phyloP scores from a whole-genome alignment of 2,888 invertebrate species.

The Spilarctia lutea region DNA sequence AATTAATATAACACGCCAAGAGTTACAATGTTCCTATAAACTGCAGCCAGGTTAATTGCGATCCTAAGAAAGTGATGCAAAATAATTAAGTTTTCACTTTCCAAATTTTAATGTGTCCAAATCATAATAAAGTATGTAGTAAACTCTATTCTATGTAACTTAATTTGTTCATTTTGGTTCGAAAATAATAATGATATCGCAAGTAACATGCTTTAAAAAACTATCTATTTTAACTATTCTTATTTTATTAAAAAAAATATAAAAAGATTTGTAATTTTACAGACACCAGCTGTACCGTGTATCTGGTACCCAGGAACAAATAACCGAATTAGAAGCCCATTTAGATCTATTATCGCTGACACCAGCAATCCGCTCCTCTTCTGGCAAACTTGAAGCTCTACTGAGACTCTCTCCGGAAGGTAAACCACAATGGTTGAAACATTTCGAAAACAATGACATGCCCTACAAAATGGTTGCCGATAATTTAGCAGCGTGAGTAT shows the following conservation, averaged over 20 bases:
- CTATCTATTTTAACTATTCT: too few relatives aligned
- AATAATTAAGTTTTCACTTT: too few relatives aligned
- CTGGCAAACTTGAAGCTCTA: conserved; percentile 69
- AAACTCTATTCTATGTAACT: too few relatives aligned
- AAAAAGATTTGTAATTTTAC: conserved; percentile 23
- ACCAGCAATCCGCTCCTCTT: conserved; percentile 59
- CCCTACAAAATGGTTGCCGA: conserved; percentile 67
- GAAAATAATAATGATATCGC: too few relatives aligned
- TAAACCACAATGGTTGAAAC: conserved; percentile 68
- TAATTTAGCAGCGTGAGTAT: conserved; percentile 74
- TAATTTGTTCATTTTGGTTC: too few relatives aligned
- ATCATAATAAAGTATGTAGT: too few relatives aligned
- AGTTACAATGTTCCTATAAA: not conserved
- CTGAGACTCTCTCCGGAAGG: conserved; percentile 72
- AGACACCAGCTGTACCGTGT: conserved; percentile 76
- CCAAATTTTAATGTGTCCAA: too few relatives aligned
- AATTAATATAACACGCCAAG: not conserved
- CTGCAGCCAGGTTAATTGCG: not conserved
- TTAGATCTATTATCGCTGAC: conserved; percentile 71
- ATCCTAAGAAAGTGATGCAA: not conserved
- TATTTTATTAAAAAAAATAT: not conserved
- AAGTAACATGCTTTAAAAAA: not conserved
- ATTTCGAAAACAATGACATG: conserved; percentile 67
- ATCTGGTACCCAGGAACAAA: conserved; percentile 62
- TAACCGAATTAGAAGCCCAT: conserved; percentile 62